Conservation (phyloP, 2,888 invertebrate genomes). For the Trichopria drosophilae region DNA sequence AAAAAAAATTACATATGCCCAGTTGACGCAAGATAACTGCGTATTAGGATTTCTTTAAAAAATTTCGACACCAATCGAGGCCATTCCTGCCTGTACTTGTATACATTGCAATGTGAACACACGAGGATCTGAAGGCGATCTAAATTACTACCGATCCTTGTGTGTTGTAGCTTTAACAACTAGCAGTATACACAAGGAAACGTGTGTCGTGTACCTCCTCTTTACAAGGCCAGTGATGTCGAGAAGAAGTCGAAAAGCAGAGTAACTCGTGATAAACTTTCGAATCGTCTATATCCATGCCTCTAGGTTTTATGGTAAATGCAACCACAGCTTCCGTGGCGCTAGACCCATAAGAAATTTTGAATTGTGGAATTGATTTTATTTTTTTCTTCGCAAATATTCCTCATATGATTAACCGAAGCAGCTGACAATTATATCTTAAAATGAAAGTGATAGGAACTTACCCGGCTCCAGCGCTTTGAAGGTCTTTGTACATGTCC, state of each 20-base stretch:
- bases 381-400: slow-evolving; percentile 1
- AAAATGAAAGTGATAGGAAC: slow-evolving; percentile 23
- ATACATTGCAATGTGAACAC: too few species aligned
- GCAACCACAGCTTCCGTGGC: slow-evolving; percentile 54
- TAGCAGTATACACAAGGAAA: too few species aligned
- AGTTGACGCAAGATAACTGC: too few species aligned
- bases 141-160: too few species aligned
- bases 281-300: slow-evolving; percentile 55
- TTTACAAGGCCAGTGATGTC: slow-evolving; percentile 54
- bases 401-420: not conserved
- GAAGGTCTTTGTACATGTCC: slow-evolving; percentile 82
- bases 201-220: slow-evolving; percentile 56
- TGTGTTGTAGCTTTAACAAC: too few species aligned
- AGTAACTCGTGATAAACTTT: slow-evolving; percentile 58
- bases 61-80: too few species aligned
- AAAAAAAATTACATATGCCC: too few species aligned
- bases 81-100: too few species aligned
- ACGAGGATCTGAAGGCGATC: too few species aligned
- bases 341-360: slow-evolving; percentile 54
- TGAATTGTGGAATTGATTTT: slow-evolving; percentile 13
- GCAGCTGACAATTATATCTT: not conserved
- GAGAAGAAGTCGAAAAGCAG: slow-evolving; percentile 56
- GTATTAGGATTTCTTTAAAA: too few species aligned
- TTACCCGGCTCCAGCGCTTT: slow-evolving; percentile 59
- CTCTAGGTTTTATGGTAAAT: slow-evolving; percentile 57